Conservation (phyloP, 2,797 vertebrate genomes). For the Falco cherrug region DNA sequence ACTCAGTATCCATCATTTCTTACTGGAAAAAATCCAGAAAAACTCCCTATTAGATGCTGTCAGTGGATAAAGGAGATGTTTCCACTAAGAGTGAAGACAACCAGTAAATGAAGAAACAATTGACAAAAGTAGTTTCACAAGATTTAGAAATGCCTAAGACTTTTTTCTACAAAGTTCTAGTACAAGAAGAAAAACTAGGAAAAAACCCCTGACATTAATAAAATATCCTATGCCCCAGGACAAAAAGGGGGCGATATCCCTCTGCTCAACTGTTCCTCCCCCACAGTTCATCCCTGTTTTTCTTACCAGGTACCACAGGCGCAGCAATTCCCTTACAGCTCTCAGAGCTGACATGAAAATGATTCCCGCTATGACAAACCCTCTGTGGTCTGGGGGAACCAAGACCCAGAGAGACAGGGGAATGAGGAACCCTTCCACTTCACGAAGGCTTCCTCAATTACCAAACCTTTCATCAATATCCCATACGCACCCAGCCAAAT, state of each 20-base stretch:
- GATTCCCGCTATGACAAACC: neutral
- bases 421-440: neutral
- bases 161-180: neutral
- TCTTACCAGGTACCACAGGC: neutral
- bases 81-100: neutral
- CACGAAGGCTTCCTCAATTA: neutral
- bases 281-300: neutral
- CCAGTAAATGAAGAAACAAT: neutral
- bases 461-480: neutral
- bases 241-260: neutral
- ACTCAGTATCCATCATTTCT: neutral
- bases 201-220: accelerated
- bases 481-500: neutral
- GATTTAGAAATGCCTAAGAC: neutral
- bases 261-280: neutral
- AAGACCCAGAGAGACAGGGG: neutral
- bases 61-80: neutral
- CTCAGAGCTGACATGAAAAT: neutral
- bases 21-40: neutral
- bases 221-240: neutral
- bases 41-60: neutral
- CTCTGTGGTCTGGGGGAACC: neutral
- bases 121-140: neutral
- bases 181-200: neutral
- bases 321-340: neutral